Evolutionary conservation across 2,113 vertebrate genomes (phyloP).

Genomic region (Todiramphus chloris): DNA sequence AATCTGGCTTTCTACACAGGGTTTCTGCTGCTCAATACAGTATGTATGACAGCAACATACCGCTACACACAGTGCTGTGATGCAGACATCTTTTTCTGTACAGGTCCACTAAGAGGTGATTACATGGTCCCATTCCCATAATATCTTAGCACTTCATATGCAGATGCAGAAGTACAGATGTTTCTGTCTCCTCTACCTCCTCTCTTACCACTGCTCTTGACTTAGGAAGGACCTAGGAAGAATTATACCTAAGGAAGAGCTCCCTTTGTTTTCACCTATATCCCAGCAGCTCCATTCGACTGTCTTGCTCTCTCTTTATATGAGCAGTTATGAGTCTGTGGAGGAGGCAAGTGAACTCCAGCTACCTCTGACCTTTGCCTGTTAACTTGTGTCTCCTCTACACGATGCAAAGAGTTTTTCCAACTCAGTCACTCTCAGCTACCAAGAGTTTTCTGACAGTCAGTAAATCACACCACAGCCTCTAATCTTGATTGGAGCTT

Average conservation of each 20-base stretch:
- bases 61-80: fast-evolving
- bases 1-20: background rate
- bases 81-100: background rate
- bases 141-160: background rate
- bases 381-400: background rate
- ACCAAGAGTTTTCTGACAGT: constrained; percentile 7
- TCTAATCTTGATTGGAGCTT: background rate
- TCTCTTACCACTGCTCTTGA: background rate
- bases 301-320: background rate
- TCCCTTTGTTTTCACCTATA: background rate
- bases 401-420: background rate
- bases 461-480: constrained; percentile 1
- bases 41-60: background rate
- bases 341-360: background rate
- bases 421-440: background rate
- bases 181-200: background rate
- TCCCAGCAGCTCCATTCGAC: background rate
- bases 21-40: background rate
- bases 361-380: constrained; percentile 30
- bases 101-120: background rate
- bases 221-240: background rate
- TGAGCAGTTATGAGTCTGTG: background rate
- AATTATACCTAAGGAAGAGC: background rate
- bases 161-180: background rate
- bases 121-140: background rate